Conservation (phyloP, 1,140 invertebrate species). For the Caenorhabditis tropicalis region DNA sequence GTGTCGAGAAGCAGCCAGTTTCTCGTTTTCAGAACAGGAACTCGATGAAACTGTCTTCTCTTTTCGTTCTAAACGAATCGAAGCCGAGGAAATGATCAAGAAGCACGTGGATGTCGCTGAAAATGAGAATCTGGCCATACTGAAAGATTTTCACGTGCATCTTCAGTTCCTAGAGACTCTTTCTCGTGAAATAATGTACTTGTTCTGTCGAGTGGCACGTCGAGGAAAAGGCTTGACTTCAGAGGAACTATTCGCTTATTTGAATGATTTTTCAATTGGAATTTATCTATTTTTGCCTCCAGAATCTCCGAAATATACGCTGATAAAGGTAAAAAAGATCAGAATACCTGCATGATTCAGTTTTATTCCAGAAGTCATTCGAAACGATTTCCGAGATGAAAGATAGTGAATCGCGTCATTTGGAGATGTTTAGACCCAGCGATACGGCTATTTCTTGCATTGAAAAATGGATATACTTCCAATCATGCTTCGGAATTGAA, state of each 20-base stretch:
- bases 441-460: conserved; percentile 72
- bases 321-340: too few relatives aligned
- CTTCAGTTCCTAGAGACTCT: background rate
- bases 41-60: conserved; percentile 32
- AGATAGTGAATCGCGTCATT: background rate
- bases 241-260: background rate
- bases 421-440: conserved; percentile 59
- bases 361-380: background rate
- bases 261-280: background rate
- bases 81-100: background rate
- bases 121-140: background rate
- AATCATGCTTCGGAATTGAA: conserved; percentile 63
- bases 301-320: background rate
- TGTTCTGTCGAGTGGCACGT: background rate
- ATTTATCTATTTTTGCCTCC: background rate
- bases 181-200: background rate
- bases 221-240: background rate
- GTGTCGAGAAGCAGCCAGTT: conserved; percentile 71
- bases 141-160: background rate
- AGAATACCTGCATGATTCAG: too few relatives aligned
- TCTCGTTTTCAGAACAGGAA: conserved; percentile 58
- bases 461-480: conserved; percentile 74
- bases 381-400: background rate
- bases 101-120: background rate
- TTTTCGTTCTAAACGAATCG: conserved; percentile 7